phyloP scores from a whole-genome alignment of 2,113 vertebrate genomes.

The Eurypyga helias region DNA sequence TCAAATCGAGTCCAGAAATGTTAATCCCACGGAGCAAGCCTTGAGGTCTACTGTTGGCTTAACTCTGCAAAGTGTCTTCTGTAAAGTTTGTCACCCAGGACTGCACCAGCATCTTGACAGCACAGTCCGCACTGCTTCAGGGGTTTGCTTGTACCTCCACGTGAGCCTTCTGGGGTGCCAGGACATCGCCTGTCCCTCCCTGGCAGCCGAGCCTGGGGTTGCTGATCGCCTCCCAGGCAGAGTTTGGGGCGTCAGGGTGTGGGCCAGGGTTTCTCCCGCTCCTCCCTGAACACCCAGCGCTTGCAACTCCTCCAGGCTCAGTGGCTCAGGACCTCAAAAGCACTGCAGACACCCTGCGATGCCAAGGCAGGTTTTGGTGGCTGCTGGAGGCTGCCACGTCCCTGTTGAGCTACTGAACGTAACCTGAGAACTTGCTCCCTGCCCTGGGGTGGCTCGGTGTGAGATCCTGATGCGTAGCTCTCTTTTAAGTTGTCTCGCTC shows the following conservation, averaged over 20 bases:
- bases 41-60: neutral
- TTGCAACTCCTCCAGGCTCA: neutral
- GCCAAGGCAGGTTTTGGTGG: neutral
- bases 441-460: neutral
- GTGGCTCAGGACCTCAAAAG: neutral
- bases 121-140: neutral
- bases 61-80: neutral
- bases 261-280: neutral
- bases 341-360: neutral
- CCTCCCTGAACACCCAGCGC: neutral
- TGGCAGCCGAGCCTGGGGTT: neutral
- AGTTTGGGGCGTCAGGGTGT: accelerated
- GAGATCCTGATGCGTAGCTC: neutral
- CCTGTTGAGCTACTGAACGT: neutral
- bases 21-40: neutral
- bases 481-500: neutral
- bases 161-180: neutral
- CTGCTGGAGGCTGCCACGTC: neutral
- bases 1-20: neutral
- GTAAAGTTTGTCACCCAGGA: neutral
- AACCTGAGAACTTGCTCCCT: neutral
- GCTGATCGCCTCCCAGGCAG: neutral
- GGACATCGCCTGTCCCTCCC: neutral
- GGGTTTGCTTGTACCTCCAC: neutral
- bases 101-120: neutral